A percentile compares a stretch with the other conserved stretches of the same genome.
These are phyloP conservation scores for Saccopteryx bilineata DNA, from an alignment of 2,113 vertebrate genomes.

Conservation along the genomic window DNA sequence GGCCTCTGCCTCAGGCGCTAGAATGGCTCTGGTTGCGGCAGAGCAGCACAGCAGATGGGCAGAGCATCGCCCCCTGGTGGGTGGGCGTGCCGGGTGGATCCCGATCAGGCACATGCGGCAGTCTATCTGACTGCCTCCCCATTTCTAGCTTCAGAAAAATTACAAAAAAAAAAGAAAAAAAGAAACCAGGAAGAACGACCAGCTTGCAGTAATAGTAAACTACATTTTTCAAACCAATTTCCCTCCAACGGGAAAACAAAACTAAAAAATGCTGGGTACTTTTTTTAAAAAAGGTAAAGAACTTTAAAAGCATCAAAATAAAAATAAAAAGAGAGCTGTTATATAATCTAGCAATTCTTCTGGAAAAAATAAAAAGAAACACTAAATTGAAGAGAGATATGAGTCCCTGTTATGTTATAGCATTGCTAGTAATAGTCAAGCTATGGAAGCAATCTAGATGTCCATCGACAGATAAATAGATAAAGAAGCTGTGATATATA, in stretches of 20 bases:
- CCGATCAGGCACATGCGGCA: too few species aligned
- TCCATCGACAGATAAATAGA: neutral
- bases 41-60: too few species aligned
- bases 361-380: neutral
- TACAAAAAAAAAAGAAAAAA: neutral
- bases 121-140: too few species aligned
- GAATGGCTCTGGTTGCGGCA: too few species aligned
- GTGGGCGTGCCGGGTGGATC: too few species aligned
- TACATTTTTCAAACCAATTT: conserved; percentile 3
- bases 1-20: too few species aligned
- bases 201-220: neutral
- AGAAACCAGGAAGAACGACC: neutral
- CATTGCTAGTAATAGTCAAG: neutral
- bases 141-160: too few species aligned
- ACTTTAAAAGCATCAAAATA: neutral
- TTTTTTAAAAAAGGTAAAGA: neutral
- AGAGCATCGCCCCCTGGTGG: too few species aligned
- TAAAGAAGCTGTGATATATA: neutral
- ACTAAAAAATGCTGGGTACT: neutral
- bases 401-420: neutral
- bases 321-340: neutral
- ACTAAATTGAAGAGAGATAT: neutral
- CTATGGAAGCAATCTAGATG: neutral
- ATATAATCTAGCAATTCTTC: neutral
- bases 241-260: neutral